Conservation (phyloP, 2,113 vertebrate species). For the Pleuronectes platessa region DNA sequence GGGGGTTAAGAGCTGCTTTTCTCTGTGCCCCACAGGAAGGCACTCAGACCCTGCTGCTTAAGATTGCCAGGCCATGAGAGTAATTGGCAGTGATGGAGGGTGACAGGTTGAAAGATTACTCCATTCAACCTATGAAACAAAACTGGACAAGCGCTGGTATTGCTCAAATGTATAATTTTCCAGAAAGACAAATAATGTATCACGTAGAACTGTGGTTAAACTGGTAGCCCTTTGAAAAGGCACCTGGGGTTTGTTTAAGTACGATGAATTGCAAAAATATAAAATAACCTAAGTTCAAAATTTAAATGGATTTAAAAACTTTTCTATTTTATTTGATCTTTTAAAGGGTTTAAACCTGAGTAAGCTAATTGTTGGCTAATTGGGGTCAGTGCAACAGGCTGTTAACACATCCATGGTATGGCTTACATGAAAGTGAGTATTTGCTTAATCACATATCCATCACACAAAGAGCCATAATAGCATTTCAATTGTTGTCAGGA, state of each 20-base stretch:
- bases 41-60: slow-evolving; percentile 33
- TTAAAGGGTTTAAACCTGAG: not conserved
- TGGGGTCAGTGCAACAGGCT: not conserved
- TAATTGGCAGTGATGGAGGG: slow-evolving; percentile 44
- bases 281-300: not conserved
- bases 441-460: too few relatives aligned
- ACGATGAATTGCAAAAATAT: not conserved
- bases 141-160: too few relatives aligned
- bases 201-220: not conserved
- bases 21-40: slow-evolving; percentile 15
- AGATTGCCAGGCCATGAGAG: slow-evolving; percentile 11
- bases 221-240: not conserved
- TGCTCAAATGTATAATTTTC: not conserved
- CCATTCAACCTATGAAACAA: slow-evolving; percentile 2
- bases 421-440: not conserved
- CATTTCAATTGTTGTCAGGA: too few relatives aligned
- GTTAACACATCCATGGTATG: not conserved
- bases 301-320: not conserved
- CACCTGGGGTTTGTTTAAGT: not conserved
- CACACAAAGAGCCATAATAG: too few relatives aligned
- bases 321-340: not conserved
- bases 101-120: slow-evolving; percentile 43
- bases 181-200: not conserved
- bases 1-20: slow-evolving; percentile 44
- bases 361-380: not conserved